Conservation (phyloP, 2,888 invertebrate species). For the Lysandra bellargus region DNA sequence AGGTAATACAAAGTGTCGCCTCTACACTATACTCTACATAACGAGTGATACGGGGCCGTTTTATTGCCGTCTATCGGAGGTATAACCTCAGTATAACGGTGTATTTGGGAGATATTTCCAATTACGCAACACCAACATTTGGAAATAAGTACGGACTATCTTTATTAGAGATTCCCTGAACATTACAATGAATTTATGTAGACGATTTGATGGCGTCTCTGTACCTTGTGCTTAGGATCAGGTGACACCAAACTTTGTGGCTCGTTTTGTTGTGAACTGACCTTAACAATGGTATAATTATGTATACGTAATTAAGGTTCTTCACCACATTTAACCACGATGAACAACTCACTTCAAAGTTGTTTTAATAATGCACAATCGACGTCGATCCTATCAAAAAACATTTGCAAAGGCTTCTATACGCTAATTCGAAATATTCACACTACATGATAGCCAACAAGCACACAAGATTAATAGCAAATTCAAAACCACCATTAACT, state of each 20-base stretch:
- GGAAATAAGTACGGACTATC: slow-evolving; percentile 15
- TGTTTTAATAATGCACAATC: no score
- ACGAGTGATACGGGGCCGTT: slow-evolving; percentile 45
- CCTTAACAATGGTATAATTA: no score
- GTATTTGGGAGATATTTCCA: slow-evolving; percentile 32
- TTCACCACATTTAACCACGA: no score
- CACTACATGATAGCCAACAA: neutral
- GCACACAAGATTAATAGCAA: neutral
- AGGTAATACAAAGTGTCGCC: slow-evolving; percentile 35
- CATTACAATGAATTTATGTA: slow-evolving; percentile 12
- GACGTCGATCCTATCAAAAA: no score
- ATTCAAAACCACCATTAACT: slow-evolving; percentile 22
- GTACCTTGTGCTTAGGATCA: neutral
- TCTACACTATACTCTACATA: slow-evolving; percentile 42
- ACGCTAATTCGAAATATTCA: neutral
- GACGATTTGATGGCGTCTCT: neutral
- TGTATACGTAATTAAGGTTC: no score
- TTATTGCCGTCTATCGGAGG: slow-evolving; percentile 47
- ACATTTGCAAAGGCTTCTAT: neutral
- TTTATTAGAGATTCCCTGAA: slow-evolving; percentile 12
- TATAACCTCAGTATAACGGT: slow-evolving; percentile 41
- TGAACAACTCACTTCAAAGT: no score
- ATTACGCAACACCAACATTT: slow-evolving; percentile 31
- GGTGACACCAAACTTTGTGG: neutral
- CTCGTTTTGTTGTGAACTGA: neutral